Evolutionary conservation across 2,113 vertebrate species (phyloP), one percentile per base, ranked within the genome.

Genomic region (Saccopteryx leptura): DNA sequence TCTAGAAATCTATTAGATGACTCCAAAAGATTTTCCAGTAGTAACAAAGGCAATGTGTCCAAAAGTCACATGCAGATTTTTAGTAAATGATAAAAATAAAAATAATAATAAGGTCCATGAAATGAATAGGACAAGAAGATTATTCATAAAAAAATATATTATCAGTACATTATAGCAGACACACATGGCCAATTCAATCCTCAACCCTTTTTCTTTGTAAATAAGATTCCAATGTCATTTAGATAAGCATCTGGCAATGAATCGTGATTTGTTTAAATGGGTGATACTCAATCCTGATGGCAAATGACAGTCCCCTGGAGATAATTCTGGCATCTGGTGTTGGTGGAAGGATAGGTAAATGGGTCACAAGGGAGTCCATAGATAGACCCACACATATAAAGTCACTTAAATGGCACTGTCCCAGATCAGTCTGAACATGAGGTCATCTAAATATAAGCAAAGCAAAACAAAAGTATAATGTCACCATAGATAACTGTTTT

Each of bases 171-270:
- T 23, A 72, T 66, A 48, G 33, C 14, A 93, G 26, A 89, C 50
- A 83, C 24, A 39, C 39, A 39, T 74, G 31, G 39, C 87, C 23
- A 94, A 86, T 1, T 93, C 21, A 61, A 33, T 56, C 79, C 0
- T 48, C 6, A 68, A 46, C 24, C 3, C 46, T 52, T 81, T 61
- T 39, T 63, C 23, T 93, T 91, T 92, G 56, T 56, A 13, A 85
- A 84, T 93, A 88, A 68, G 91, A 90, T 21, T 12, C 7, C 39
- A 85, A 58, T 52, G 68, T 78, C 90, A 91, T n/a, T 91, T 80
- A 79, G 14, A 80, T 52, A 23, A 93, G 18, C 39, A 88, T 46
- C 46, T 28, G 5, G 19, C 71, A 95, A 84, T 86, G 11, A 94
- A 95, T 88, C 90, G 46, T 9, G 21, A 74, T 61, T 63, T 79